Base-by-base conservation (phyloP, 2,113 vertebrate genomes). In the Xiphophorus maculatus region DNA sequence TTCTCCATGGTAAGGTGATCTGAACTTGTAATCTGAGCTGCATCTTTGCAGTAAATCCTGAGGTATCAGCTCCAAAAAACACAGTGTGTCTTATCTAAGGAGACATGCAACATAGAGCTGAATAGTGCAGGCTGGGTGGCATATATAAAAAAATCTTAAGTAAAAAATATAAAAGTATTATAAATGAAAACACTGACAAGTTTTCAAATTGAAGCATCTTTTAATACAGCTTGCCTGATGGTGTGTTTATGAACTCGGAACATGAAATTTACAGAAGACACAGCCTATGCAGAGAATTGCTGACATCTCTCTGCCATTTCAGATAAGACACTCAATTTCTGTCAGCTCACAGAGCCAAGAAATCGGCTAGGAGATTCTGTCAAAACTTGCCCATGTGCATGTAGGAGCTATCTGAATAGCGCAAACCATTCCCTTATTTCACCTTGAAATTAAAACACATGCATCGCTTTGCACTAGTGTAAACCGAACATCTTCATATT, bases 1-100 rank as follows among this genome's bases (percentile, higher is more conserved):
- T 83, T 88, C 86, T 78, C 76, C 80, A 84, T 19, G 13, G 91
- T 91, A 92, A 92, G 88, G 90, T 90, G 93, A 93, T 93, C 88
- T 84, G 77, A 77, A 65, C 69, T 83, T 71, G 54, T 78, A 75
- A 86, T 89, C 90, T 86, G 85, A 82, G 82, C 88, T 92, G 86
- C 85, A 87, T 86, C 86, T 84, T 74, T 87, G 87, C 86, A 74
- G 83, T 74, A 62, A 87, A 91, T 90, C 87, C 87, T 82, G 87
- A 63, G 63, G 71, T 87, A 88, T 82, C 83, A 89, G 85, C 87
- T 89, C 77, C 76, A 76, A 71, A 64, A 86, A 32, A 27, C 83
- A 77, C 71, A 48, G 51, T 63, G 28, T 79, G 80, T 84, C 77
- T 71, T 10, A 44, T 69, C 69, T 74, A 32, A 84, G 82, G 73